Percentiles rank a stretch among this genome's conserved stretches.
Conservation (phyloP, 2,888 invertebrate genomes). For the Melipona bicolor region DNA sequence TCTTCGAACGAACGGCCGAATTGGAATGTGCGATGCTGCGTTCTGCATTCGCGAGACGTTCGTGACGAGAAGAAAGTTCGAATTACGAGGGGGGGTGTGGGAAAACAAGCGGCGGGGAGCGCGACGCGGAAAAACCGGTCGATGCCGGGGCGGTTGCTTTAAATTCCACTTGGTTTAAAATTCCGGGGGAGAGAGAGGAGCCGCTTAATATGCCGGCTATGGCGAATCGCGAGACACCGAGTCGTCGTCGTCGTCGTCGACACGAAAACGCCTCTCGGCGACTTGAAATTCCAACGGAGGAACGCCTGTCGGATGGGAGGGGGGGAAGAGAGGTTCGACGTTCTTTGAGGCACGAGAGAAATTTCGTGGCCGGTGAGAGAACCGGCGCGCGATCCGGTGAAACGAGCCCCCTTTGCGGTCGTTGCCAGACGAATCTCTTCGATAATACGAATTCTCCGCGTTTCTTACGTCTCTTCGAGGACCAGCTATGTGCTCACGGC, state of each 20-base stretch:
- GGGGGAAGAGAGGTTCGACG: not conserved
- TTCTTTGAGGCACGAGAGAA: constrained; percentile 15
- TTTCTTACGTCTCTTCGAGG: constrained; percentile 30
- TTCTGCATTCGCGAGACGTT: not conserved
- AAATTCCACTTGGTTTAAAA: constrained; percentile 28
- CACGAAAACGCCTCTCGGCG: not conserved
- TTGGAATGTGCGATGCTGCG: not conserved
- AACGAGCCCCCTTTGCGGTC: not conserved
- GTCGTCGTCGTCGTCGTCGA: not conserved
- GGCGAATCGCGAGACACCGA: not conserved
- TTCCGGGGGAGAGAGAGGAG: not conserved
- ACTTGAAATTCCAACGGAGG: constrained; percentile 29
- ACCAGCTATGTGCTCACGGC: not conserved
- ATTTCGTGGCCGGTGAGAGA: constrained; percentile 18
- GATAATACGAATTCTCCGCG: constrained; percentile 49
- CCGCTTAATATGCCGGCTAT: constrained; percentile 39
- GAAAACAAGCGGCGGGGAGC: constrained; percentile 2
- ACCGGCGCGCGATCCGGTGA: not conserved
- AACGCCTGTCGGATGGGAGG: not conserved
- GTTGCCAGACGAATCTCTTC: constrained; percentile 15
- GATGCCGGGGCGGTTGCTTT: constrained; percentile 41
- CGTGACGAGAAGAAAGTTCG: constrained; percentile 11
- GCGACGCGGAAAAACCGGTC: constrained; percentile 28
- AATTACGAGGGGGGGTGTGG: constrained; percentile 7
- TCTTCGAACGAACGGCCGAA: not conserved